Conservation (phyloP, 2,113 vertebrate species). For the Dasyurus viverrinus region DNA sequence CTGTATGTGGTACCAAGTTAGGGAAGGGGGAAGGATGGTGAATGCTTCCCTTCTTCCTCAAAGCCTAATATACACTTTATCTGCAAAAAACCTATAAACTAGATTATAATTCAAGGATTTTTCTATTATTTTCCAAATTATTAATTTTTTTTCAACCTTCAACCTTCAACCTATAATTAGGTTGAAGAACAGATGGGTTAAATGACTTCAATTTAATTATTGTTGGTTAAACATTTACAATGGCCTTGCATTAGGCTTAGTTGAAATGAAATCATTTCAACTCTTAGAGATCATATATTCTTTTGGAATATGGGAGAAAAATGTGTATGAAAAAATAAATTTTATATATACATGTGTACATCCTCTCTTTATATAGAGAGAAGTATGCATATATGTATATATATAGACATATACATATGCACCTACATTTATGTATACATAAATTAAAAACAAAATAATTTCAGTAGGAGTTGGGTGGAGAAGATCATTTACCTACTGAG, state of each 20-base stretch:
- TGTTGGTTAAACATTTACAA: background rate
- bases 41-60: no score
- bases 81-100: background rate
- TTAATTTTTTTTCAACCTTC: background rate
- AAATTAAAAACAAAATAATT: no score
- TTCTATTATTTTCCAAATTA: background rate
- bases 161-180: background rate
- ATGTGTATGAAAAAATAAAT: background rate
- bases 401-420: no score
- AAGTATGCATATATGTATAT: no score
- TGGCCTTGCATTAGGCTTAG: background rate
- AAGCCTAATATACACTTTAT: background rate
- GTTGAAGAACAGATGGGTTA: background rate
- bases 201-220: background rate
- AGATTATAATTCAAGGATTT: background rate
- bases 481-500: no score
- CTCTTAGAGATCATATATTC: background rate
- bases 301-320: background rate
- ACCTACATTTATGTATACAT: no score
- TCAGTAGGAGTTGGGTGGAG: no score
- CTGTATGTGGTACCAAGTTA: background rate
- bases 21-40: background rate
- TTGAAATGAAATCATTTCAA: background rate
- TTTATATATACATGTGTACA: background rate
- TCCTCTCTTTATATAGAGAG: background rate